Evolutionary conservation across 37 sponge, comb jelly and placozoan genomes (phyloP), one percentile per base, ranked within the genome.

Genomic region (Bolinopsis microptera): DNA sequence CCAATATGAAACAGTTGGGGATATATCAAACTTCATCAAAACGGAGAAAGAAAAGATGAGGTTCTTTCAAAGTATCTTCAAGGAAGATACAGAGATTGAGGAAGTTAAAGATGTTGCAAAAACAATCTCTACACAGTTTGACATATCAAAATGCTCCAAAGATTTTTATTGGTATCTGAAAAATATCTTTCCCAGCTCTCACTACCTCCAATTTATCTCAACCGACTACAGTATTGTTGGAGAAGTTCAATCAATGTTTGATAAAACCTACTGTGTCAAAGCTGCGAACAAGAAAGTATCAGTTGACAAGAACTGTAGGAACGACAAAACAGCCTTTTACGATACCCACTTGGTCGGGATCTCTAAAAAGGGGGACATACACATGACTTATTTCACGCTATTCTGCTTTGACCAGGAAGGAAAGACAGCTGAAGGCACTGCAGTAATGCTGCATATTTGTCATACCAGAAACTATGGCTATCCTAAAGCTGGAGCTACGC

Each of bases 61-160:
- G 80, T 77, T 77, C 18, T 32, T 77, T 31, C 80, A 77, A 36
- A 77, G 80, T 34, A 36, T 35, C 18, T 77, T 35, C 80, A 35
- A 16, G 21, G 37, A 32, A 35, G 80, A 77, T 32, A 18, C 28
- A 0, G 80, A 77, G 0, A 9, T 33, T 3, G 80, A 77, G 35
- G 74, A n/a, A 70, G 74, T 70, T n/a, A 70, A n/a, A 2, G 2
- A 70, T 2, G 74, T 48, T 18, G 9, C 5, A 18, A 48, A 48
- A 48, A 48, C 13, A 13, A 48, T 48, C 5, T 48, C 61, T 18
- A 18, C 61, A 5, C 61, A 48, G 13, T 48, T 48, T 48, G 13
- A 48, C 13, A 13, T 13, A 18, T 5, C 61, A 48, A 5, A 48
- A 48, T 48, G 61, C 61, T 48, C 61, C 36, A 27, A 77, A 32